Conservation (phyloP, 2,797 vertebrate genomes). For the Spizella passerina region DNA sequence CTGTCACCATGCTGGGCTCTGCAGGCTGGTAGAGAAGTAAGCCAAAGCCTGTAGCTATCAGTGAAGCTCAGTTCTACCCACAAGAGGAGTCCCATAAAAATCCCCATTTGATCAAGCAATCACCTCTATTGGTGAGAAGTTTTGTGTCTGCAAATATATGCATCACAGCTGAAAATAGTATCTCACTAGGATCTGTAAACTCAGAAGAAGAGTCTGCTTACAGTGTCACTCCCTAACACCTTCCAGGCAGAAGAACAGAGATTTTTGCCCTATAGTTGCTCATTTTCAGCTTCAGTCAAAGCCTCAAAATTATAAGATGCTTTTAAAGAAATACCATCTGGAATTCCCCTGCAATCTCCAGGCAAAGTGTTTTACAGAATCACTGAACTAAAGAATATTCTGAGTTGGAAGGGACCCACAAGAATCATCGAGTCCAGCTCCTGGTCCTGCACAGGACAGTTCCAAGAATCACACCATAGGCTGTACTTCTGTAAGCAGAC, state of each 20-base stretch:
- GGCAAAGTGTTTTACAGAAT: not conserved
- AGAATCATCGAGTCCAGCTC: not conserved
- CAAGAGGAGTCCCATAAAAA: not conserved
- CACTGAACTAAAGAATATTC: not conserved
- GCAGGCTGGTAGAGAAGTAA: not conserved
- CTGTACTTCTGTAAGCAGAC: not conserved
- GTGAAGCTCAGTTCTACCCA: not conserved
- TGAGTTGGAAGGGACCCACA: not conserved
- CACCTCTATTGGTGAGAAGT: not conserved
- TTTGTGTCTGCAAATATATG: not conserved
- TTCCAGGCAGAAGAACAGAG: not conserved
- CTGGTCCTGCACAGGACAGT: not conserved
- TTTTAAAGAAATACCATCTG: not conserved
- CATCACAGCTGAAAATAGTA: conserved; percentile 3
- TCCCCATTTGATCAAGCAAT: not conserved
- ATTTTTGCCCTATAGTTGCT: not conserved
- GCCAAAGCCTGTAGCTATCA: not conserved
- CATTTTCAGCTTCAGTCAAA: not conserved
- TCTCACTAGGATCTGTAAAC: not conserved
- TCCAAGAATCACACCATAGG: not conserved
- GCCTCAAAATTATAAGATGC: not conserved
- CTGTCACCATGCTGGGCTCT: not conserved
- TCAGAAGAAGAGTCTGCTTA: not conserved
- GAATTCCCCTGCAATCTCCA: not conserved
- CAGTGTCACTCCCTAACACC: not conserved